A percentile compares a stretch with the other conserved stretches of the same genome.
Evolutionary conservation across 2,113 vertebrate species (phyloP).

Genomic region (Platycercus adscitus): DNA sequence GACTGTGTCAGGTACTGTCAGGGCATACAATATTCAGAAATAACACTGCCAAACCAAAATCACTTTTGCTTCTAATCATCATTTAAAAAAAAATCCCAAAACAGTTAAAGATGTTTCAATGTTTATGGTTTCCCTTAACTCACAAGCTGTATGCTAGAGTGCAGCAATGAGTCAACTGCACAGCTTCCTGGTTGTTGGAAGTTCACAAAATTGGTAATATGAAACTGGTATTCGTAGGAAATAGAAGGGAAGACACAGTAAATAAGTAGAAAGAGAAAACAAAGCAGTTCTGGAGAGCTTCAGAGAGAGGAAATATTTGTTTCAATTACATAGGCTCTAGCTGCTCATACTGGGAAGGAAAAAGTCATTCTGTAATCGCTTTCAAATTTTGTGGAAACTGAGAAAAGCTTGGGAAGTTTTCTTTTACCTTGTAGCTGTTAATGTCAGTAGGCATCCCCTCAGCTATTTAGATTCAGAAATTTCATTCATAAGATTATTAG

Average conservation of each 20-base stretch:
- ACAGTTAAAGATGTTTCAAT: neutral
- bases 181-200: neutral
- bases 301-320: neutral
- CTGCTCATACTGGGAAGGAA: neutral
- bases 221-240: neutral
- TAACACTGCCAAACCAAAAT: neutral
- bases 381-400: neutral
- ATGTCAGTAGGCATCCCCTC: neutral
- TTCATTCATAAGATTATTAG: neutral
- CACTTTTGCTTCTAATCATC: neutral
- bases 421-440: neutral
- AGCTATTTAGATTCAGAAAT: neutral
- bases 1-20: neutral
- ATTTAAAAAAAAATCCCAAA: neutral
- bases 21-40: neutral
- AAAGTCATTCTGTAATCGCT: neutral
- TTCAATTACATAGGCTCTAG: neutral
- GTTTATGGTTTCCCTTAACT: neutral
- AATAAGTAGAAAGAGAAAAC: neutral
- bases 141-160: neutral
- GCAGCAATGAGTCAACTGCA: neutral
- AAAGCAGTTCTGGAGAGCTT: neutral
- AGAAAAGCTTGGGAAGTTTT: neutral
- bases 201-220: neutral
- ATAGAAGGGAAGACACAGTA: neutral